A percentile compares a stretch with the other conserved stretches of the same genome.
Evolutionary conservation across 2,797 vertebrate species (phyloP).

Genomic region (Margarornis squamiger): DNA sequence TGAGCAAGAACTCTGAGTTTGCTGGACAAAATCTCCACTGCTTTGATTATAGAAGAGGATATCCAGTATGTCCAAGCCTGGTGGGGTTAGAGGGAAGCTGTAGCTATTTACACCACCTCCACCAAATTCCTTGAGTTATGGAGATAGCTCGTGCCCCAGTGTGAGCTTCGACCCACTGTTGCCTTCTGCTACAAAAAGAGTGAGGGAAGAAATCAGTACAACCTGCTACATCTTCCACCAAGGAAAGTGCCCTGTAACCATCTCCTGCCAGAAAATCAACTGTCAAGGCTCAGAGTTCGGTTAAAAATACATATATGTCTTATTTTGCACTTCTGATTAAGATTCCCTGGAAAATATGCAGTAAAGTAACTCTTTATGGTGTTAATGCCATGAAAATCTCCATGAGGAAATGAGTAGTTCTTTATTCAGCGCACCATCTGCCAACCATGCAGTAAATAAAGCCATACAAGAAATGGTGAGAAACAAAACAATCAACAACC

Average conservation of each 20-base stretch:
- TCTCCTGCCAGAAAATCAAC: neutral
- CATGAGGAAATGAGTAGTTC: constrained; percentile 8
- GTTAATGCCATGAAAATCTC: neutral
- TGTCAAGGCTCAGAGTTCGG: neutral
- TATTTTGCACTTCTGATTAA: neutral
- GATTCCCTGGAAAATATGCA: neutral
- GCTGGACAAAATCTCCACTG: neutral
- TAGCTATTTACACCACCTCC: neutral
- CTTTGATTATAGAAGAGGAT: neutral
- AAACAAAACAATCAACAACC: constrained; percentile 65
- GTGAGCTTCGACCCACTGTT: neutral
- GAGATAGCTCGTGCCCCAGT: fast-evolving
- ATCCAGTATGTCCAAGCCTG: neutral
- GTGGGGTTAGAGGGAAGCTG: neutral
- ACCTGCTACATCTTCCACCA: neutral
- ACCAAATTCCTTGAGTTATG: neutral
- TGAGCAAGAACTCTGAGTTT: neutral
- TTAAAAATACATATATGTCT: neutral
- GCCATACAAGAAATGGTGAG: constrained; percentile 44
- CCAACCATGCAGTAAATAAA: constrained; percentile 43
- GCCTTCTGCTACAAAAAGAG: neutral
- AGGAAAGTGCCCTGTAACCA: neutral
- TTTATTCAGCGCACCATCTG: constrained; percentile 45
- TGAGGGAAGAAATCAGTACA: fast-evolving
- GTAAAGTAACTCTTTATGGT: neutral